phyloP scores from a whole-genome alignment of 2,888 invertebrate species.

The Schrankia costaestrigalis region DNA sequence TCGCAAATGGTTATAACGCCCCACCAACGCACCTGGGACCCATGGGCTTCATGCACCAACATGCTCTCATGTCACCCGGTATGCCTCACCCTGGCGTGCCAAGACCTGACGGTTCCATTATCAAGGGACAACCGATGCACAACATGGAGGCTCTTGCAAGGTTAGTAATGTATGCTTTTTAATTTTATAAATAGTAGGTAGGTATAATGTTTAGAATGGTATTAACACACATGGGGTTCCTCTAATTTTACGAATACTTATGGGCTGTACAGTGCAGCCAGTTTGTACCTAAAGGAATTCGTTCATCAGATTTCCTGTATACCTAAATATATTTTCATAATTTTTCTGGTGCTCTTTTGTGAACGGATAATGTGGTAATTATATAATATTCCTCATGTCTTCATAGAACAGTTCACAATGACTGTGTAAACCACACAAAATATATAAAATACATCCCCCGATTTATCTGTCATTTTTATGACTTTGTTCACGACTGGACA shows the following conservation, averaged over 20 bases:
- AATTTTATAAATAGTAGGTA: no score
- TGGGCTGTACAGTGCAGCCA: not conserved
- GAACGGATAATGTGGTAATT: not conserved
- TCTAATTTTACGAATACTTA: no score
- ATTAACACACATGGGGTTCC: no score
- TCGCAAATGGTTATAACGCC: conserved; percentile 96
- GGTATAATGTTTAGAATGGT: no score
- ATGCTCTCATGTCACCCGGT: conserved; percentile 94
- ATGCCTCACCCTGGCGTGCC: conserved; percentile 91
- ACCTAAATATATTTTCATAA: no score
- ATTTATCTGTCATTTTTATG: conserved; percentile 28
- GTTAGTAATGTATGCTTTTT: conserved; percentile 60
- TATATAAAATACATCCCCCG: conserved; percentile 16
- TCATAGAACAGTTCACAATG: conserved; percentile 16
- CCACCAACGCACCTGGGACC: conserved; percentile 95
- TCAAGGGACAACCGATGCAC: conserved; percentile 92
- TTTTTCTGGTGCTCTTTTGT: not conserved
- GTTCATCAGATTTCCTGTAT: no score
- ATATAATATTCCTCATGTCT: conserved; percentile 5
- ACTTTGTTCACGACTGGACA: conserved; percentile 31
- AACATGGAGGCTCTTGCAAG: conserved; percentile 95
- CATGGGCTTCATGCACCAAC: conserved; percentile 97
- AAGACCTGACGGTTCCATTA: conserved; percentile 89
- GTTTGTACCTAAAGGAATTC: no score
- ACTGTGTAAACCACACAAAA: conserved; percentile 17